These are phyloP conservation scores for Hippopotamyrus pictus DNA, from an alignment of 2,797 vertebrate species.

Conservation along the genomic window DNA sequence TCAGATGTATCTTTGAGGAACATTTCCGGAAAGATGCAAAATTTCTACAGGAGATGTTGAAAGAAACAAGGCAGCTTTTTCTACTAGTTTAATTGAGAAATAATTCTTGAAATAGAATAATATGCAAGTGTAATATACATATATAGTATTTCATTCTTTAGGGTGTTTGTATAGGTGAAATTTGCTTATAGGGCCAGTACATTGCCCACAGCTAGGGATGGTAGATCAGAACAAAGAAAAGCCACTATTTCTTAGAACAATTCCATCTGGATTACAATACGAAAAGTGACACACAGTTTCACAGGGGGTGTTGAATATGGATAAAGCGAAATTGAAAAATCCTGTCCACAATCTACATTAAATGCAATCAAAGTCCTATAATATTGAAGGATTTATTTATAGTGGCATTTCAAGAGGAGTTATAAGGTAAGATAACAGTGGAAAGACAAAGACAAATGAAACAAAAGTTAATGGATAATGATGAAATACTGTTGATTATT, in stretches of 20 bases:
- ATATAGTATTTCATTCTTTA: not conserved
- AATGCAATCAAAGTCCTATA: not conserved
- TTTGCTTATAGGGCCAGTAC: not conserved
- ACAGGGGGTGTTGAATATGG: not conserved
- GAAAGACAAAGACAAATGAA: constrained; percentile 4
- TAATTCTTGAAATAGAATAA: not conserved
- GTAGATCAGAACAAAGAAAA: not conserved
- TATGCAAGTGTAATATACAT: not conserved
- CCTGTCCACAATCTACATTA: not conserved
- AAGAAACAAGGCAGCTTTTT: not conserved
- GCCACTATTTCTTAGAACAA: not conserved
- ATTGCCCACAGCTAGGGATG: not conserved
- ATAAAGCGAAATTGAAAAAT: not conserved
- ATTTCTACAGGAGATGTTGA: not conserved
- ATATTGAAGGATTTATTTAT: not conserved
- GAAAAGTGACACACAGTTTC: not conserved
- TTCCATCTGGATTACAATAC: not conserved
- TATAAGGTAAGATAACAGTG: not conserved
- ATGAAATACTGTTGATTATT: not conserved
- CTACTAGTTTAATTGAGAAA: not conserved
- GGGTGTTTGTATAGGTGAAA: not conserved
- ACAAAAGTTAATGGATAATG: not conserved
- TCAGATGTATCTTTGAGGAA: not conserved
- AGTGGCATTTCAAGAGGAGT: not conserved
- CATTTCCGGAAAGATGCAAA: not conserved